Evolutionary conservation across 2,888 invertebrate species (phyloP).

Genomic region (Lasioglossum lativentre): DNA sequence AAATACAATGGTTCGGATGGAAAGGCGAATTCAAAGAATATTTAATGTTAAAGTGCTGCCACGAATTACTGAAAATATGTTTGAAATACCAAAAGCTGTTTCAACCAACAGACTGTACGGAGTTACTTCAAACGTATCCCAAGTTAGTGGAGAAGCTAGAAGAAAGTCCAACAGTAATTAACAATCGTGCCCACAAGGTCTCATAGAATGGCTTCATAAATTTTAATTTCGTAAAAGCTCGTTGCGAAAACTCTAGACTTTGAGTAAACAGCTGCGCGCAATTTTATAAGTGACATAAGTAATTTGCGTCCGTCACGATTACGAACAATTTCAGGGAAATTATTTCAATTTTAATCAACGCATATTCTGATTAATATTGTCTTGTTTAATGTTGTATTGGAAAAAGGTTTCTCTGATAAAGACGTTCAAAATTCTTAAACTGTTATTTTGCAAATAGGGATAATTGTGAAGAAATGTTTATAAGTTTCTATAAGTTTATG

Average conservation of each 20-base stretch:
- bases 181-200: slow-evolving; percentile 24
- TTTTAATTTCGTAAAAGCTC: slow-evolving; percentile 22
- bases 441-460: background rate
- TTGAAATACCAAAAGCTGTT: background rate
- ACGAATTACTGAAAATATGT: background rate
- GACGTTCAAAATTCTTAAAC: background rate
- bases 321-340: background rate
- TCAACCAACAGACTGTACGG: background rate
- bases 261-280: background rate
- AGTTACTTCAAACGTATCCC: background rate
- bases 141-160: background rate
- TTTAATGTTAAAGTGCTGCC: background rate
- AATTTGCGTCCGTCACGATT: background rate
- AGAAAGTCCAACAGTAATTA: slow-evolving; percentile 28
- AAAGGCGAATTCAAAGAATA: background rate
- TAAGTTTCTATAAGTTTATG: background rate
- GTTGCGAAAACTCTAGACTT: background rate
- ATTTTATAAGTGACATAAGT: background rate
- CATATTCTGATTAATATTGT: background rate
- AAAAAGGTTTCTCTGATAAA: background rate
- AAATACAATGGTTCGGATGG: no score
- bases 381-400: background rate
- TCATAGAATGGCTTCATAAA: slow-evolving; percentile 18
- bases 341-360: background rate
- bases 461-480: background rate